Evolutionary conservation across 2,888 invertebrate species (phyloP), one percentile per base, ranked within the genome.

Genomic region (Ditula angustiorana): DNA sequence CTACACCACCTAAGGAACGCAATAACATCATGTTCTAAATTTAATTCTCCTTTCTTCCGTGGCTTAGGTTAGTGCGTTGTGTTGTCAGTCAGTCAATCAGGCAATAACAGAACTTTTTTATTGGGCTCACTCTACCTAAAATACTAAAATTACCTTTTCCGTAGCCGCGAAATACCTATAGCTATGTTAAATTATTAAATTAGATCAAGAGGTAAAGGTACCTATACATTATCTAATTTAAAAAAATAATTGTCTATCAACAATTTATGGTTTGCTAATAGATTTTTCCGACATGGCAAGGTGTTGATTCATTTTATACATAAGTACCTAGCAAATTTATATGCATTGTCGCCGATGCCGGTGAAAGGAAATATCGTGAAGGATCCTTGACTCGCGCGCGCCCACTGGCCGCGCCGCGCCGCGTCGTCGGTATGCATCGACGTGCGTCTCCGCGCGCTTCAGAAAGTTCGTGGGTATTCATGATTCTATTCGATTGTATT

Each of bases 331-430:
- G 26, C 33, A 61, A 23, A 30, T 57, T 74, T 56, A 58, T 76
- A 76, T 80, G 87, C 82, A 90, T 90, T 91, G 91, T 90, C 88
- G 85, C 82, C 87, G 90, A 37, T 26, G 44, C 28, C n/a, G 58
- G 92, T 92, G 92, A 92, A 92, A 92, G 92, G 92, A 90, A 92
- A 92, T 91, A 90, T 90, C 88, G 90, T 86, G 86, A 83, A 85
- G 89, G 82, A 92, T 92, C 91, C 90, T 92, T 92, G 91, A 91
- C 86, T 89, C 77, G 85, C 78, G 86, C 82, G 88, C 88, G 88
- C 89, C 86, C 86, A 86, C 88, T 68, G 71, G 73, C 67, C 68
- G 74, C 71, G 75, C 67, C 69, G 72, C 74, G 74, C 56, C 35
- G 50, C 44, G 19, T 49, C 53, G 53, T 30, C 52, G 50, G 47